Conservation (phyloP, 2,888 invertebrate genomes). For the Cantharis rufa region DNA sequence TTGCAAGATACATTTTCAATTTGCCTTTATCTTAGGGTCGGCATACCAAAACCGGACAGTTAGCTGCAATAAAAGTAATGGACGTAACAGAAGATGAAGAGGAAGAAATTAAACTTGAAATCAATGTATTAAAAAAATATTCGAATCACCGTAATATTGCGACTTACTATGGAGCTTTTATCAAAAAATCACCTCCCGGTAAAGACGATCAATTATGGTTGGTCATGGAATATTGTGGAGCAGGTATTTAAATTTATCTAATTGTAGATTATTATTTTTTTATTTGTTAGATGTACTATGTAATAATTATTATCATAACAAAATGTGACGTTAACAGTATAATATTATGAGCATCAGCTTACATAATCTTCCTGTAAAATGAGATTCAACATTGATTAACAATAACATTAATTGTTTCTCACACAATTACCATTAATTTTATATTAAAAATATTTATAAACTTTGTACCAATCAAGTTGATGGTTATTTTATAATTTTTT, state of each 20-base stretch:
- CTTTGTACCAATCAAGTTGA: neutral
- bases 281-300: neutral
- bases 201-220: conserved; percentile 99
- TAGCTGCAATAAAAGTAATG: conserved; percentile 99
- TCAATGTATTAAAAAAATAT: conserved; percentile 98
- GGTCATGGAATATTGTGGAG: conserved; percentile 99
- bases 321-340: neutral
- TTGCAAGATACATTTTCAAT: neutral
- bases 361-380: neutral
- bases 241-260: conserved; percentile 61
- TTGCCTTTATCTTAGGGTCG: conserved; percentile 72
- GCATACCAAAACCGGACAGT: conserved; percentile 98
- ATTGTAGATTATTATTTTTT: neutral
- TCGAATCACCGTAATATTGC: conserved; percentile 99
- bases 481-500: neutral
- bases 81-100: conserved; percentile 99
- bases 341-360: neutral
- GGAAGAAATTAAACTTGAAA: conserved; percentile 99
- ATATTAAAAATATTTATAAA: neutral
- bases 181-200: conserved; percentile 97
- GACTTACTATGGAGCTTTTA: conserved; percentile 99
- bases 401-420: neutral
- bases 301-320: neutral
- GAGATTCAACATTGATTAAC: neutral
- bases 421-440: neutral